phyloP scores from a whole-genome alignment of 2,113 vertebrate genomes.

The Butastur rufipennis region DNA sequence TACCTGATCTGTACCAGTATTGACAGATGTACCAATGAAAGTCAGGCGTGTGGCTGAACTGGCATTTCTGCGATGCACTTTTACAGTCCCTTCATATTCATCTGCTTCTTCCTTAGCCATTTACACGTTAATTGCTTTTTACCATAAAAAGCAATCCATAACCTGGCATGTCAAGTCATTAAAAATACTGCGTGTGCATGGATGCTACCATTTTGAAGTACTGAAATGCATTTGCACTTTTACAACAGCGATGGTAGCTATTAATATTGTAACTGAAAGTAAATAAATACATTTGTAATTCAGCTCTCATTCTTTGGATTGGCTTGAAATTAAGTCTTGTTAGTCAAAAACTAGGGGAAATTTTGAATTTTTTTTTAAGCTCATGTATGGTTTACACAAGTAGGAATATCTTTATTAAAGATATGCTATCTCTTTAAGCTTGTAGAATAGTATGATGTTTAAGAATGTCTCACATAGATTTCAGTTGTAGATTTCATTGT shows the following conservation, averaged over 20 bases:
- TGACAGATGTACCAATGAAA: neutral
- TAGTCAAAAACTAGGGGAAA: neutral
- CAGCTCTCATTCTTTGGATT: neutral
- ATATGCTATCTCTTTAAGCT: neutral
- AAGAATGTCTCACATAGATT: neutral
- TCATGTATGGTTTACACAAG: neutral
- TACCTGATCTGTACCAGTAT: neutral
- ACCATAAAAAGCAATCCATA: neutral
- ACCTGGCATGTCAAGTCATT: neutral
- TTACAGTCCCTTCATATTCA: neutral
- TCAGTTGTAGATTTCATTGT: neutral
- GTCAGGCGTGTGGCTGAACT: neutral
- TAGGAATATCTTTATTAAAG: no score
- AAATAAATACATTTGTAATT: neutral
- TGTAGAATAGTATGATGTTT: neutral
- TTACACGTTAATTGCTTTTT: neutral
- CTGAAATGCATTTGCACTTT: neutral
- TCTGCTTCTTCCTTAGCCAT: neutral
- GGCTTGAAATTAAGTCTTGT: neutral
- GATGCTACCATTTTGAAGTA: neutral
- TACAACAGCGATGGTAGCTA: neutral
- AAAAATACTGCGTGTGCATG: neutral
- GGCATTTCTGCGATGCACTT: neutral
- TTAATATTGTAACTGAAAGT: neutral
- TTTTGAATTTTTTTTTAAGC: neutral